phyloP scores from a whole-genome alignment of 2,888 invertebrate genomes.

The Smittia aterrima region DNA sequence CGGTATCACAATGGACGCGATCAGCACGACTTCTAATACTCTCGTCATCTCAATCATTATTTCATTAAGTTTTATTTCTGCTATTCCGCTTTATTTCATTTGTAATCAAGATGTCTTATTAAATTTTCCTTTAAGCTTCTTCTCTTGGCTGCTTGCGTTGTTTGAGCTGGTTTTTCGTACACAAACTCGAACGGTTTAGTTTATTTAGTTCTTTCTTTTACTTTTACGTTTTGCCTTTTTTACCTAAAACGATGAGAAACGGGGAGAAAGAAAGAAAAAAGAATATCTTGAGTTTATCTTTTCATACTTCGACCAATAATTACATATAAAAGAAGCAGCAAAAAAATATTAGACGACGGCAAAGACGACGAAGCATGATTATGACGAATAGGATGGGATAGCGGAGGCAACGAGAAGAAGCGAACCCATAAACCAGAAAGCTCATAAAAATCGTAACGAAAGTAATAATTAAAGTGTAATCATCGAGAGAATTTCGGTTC shows the following conservation, averaged over 20 bases:
- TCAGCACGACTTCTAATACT: neutral
- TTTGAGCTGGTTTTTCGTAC: too few species aligned
- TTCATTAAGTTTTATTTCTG: constrained; percentile 19
- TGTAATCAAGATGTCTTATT: constrained; percentile 35
- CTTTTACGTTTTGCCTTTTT: constrained; percentile 16
- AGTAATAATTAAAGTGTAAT: constrained; percentile 37
- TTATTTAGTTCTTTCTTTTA: constrained; percentile 19
- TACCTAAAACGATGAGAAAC: constrained; percentile 31
- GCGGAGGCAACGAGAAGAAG: neutral
- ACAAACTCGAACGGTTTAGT: too few species aligned
- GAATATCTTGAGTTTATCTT: constrained; percentile 16
- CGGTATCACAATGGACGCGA: constrained; percentile 26
- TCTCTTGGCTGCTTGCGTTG: neutral
- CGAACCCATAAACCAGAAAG: constrained; percentile 20
- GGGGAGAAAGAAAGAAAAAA: constrained; percentile 24
- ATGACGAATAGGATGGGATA: constrained; percentile 21
- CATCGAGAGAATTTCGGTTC: constrained; percentile 15
- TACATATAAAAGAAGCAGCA: constrained; percentile 23
- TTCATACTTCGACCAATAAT: constrained; percentile 29
- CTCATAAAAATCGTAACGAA: constrained; percentile 31
- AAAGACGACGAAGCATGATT: constrained; percentile 16
- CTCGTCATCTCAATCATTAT: constrained; percentile 31
- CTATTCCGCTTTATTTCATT: constrained; percentile 28
- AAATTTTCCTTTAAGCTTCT: neutral
- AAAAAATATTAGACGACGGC: constrained; percentile 4